Percentiles rank a stretch among this genome's conserved stretches.
Conservation (phyloP, 2,888 invertebrate genomes). For the Dryococelus australis region DNA sequence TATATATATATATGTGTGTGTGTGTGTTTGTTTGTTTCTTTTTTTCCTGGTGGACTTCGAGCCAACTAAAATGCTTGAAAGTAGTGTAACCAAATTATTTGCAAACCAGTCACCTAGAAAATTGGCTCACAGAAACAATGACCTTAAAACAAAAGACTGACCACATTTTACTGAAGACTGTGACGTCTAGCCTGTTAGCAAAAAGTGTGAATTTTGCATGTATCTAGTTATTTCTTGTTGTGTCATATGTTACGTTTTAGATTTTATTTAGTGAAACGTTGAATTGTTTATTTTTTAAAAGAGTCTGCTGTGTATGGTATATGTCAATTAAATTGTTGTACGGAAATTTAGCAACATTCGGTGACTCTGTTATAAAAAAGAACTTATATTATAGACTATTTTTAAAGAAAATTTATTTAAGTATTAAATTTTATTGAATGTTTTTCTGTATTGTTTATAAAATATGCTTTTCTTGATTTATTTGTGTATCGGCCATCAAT, state of each 20-base stretch:
- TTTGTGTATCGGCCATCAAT: not conserved
- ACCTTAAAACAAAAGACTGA: not conserved
- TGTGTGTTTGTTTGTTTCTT: no score
- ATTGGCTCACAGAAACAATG: not conserved
- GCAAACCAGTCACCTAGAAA: not conserved
- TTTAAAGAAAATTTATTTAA: not conserved
- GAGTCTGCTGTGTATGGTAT: not conserved
- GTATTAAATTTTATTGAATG: not conserved
- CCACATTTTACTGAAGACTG: not conserved
- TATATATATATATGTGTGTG: no score
- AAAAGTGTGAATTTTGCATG: not conserved
- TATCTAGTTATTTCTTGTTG: not conserved
- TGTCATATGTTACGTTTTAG: not conserved
- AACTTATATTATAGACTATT: not conserved
- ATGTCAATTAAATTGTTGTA: conserved; percentile 16
- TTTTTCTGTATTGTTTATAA: not conserved
- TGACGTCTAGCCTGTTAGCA: not conserved
- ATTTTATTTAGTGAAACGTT: not conserved
- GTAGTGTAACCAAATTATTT: not conserved
- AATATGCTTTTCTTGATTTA: not conserved
- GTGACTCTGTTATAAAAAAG: not conserved
- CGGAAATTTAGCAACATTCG: not conserved
- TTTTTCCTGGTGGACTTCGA: no score
- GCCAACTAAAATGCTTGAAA: not conserved
- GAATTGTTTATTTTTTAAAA: not conserved